Percentiles rank a stretch among this genome's conserved stretches.
Evolutionary conservation across 2,888 invertebrate genomes (phyloP).

Genomic region (Hipparchia sbordonii): DNA sequence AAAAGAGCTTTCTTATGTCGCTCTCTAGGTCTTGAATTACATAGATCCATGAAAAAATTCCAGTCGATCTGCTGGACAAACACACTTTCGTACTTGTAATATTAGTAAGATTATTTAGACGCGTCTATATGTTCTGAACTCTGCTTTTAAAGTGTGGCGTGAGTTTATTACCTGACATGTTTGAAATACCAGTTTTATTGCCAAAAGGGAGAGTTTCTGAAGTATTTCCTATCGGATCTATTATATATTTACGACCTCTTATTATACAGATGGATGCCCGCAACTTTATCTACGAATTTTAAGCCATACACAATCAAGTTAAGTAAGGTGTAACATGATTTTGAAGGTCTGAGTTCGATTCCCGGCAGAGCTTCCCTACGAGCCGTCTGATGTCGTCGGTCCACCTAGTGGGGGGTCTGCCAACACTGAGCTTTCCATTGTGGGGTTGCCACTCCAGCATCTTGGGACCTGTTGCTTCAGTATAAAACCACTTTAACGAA

Average conservation of each 20-base stretch:
- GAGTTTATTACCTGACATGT: conserved; percentile 80
- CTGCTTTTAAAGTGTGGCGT: conserved; percentile 59
- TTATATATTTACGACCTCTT: conserved; percentile 32
- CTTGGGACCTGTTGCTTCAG: no score
- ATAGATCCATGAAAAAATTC: not conserved
- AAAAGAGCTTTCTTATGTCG: no score
- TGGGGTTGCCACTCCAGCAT: no score
- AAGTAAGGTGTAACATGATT: no score
- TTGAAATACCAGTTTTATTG: conserved; percentile 78
- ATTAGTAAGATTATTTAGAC: not conserved
- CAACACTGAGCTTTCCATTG: no score
- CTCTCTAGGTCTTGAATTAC: no score
- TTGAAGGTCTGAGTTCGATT: no score
- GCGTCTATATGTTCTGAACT: conserved; percentile 50
- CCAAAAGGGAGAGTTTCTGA: conserved; percentile 48
- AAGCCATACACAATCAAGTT: not conserved
- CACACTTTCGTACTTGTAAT: not conserved
- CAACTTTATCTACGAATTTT: conserved; percentile 9
- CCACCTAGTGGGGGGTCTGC: no score
- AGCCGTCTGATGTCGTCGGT: no score
- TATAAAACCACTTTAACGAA: no score
- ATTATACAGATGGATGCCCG: conserved; percentile 9
- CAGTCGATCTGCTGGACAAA: not conserved
- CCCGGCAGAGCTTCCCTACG: no score
- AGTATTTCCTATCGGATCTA: conserved; percentile 49